phyloP scores from a whole-genome alignment of 92 coral and sea anemone genomes.

The Bergia sp. region DNA sequence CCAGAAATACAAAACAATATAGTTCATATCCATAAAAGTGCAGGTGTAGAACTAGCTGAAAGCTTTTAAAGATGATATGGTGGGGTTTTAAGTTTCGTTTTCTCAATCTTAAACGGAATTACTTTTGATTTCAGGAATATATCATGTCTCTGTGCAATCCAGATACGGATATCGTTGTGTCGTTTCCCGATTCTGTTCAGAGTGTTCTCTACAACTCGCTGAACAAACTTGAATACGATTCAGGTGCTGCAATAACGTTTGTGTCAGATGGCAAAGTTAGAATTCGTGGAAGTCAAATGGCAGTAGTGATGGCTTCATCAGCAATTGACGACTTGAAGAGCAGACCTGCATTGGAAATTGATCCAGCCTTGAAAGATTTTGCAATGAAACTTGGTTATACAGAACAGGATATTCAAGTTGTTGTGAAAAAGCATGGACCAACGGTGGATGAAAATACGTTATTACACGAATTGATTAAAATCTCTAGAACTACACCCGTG shows the following conservation, averaged over 20 bases:
- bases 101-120: neutral
- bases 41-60: neutral
- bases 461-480: constrained; percentile 77
- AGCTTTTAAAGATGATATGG: neutral
- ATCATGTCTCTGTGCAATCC: constrained; percentile 56
- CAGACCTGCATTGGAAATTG: constrained; percentile 1
- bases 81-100: neutral
- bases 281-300: constrained; percentile 45
- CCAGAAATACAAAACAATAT: neutral
- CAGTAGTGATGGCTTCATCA: constrained; percentile 43
- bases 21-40: neutral
- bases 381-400: constrained; percentile 88
- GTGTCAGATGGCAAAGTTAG: constrained; percentile 36
- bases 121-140: constrained; percentile 48
- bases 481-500: constrained; percentile 29
- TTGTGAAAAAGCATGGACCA: constrained; percentile 83
- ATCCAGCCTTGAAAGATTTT: constrained; percentile 74
- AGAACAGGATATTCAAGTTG: constrained; percentile 72
- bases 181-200: constrained; percentile 24
- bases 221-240: constrained; percentile 42
- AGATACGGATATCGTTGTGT: constrained; percentile 16
- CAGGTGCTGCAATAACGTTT: constrained; percentile 40
- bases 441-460: constrained; percentile 78
- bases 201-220: neutral
- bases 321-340: constrained; percentile 39